A percentile compares a stretch with the other conserved stretches of the same genome.
These are phyloP conservation scores for Microctonus aethiopoides DNA, from an alignment of 2,888 invertebrate genomes.

Conservation along the genomic window DNA sequence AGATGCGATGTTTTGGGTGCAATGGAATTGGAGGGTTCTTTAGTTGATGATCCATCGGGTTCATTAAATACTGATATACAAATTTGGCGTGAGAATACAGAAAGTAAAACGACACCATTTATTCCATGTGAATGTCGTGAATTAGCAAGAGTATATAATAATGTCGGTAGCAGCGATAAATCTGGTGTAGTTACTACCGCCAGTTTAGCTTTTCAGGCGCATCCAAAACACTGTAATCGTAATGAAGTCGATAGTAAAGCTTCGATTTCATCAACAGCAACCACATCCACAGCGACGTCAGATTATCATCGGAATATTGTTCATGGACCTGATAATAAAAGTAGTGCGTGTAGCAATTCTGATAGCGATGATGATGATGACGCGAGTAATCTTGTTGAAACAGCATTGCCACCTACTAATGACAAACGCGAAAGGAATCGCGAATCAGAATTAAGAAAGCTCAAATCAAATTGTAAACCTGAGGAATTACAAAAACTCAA, in stretches of 20 bases:
- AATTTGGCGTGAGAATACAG: constrained; percentile 83
- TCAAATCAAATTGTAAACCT: constrained; percentile 83
- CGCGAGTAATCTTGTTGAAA: constrained; percentile 75
- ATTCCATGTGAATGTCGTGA: constrained; percentile 55
- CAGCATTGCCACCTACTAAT: constrained; percentile 73
- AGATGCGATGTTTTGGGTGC: constrained; percentile 89
- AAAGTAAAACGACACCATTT: constrained; percentile 69
- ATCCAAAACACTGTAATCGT: constrained; percentile 37
- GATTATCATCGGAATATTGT: constrained; percentile 56
- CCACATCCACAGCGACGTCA: constrained; percentile 41
- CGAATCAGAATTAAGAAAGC: constrained; percentile 77
- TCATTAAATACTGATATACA: constrained; percentile 82
- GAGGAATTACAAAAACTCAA: constrained; percentile 81
- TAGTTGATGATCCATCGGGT: constrained; percentile 74
- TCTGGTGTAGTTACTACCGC: constrained; percentile 39
- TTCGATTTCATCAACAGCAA: constrained; percentile 35
- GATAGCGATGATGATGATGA: constrained; percentile 65
- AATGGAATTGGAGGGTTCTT: constrained; percentile 72
- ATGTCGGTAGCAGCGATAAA: constrained; percentile 33
- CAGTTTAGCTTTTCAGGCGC: constrained; percentile 29
- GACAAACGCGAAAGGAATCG: constrained; percentile 75
- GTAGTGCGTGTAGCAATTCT: constrained; percentile 54
- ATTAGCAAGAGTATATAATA: constrained; percentile 46
- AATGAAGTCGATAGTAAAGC: constrained; percentile 15
- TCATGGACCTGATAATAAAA: constrained; percentile 63